Conservation (phyloP, 2,888 invertebrate species). For the Hipparchia sbordonii region DNA sequence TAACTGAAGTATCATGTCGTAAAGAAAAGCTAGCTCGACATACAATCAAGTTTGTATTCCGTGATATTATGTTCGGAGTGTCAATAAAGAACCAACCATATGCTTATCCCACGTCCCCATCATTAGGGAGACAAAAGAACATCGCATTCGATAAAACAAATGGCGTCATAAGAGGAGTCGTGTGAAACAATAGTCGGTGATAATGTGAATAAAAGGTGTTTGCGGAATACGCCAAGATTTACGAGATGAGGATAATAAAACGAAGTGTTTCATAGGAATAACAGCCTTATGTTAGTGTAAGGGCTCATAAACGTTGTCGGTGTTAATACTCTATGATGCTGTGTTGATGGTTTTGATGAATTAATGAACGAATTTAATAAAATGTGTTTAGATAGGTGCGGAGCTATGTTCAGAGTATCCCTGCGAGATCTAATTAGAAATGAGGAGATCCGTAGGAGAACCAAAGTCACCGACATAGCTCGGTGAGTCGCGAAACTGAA, state of each 20-base stretch:
- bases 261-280: constrained; percentile 12
- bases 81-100: constrained; percentile 31
- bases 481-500: too few relatives aligned
- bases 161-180: constrained; percentile 54
- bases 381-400: too few relatives aligned
- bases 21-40: background rate
- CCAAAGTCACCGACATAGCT: too few relatives aligned
- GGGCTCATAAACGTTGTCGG: background rate
- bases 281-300: constrained; percentile 12
- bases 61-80: constrained; percentile 16
- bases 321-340: background rate
- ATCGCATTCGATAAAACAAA: constrained; percentile 48
- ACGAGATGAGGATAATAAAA: constrained; percentile 24
- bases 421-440: too few relatives aligned
- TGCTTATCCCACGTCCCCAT: constrained; percentile 34
- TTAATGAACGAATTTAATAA: too few relatives aligned
- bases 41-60: too few relatives aligned
- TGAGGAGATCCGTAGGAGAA: too few relatives aligned
- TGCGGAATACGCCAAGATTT: constrained; percentile 23
- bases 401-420: too few relatives aligned
- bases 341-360: background rate
- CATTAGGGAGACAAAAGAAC: constrained; percentile 51
- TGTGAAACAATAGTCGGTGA: constrained; percentile 60
- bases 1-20: constrained; percentile 6
- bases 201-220: constrained; percentile 52